phyloP scores from a whole-genome alignment of 2,113 vertebrate genomes.

The Hippocampus mohnikei region DNA sequence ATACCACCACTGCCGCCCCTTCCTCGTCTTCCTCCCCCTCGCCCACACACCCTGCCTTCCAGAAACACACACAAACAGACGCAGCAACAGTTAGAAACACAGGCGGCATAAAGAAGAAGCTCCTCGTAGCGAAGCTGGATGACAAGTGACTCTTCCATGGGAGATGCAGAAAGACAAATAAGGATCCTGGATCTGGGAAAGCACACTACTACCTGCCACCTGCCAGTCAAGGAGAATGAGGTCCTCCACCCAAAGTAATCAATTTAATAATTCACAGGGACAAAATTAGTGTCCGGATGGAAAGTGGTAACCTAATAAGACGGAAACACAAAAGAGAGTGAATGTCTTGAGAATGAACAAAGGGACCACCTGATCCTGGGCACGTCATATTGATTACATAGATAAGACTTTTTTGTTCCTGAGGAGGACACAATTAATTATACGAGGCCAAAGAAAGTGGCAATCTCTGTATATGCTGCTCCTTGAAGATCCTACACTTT shows the following conservation, averaged over 20 bases:
- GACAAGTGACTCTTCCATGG: constrained; percentile 4
- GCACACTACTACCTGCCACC: neutral
- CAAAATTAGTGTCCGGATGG: constrained; percentile 17
- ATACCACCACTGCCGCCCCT: constrained; percentile 55
- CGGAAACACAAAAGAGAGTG: constrained; percentile 15
- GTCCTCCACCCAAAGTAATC: constrained; percentile 17
- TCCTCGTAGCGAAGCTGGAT: constrained; percentile 33
- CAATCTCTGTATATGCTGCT: neutral
- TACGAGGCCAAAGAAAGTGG: constrained; percentile 20
- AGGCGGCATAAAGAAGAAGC: constrained; percentile 52
- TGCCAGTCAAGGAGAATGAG: constrained; percentile 24
- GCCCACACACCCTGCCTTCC: constrained; percentile 51
- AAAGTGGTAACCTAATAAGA: constrained; percentile 52
- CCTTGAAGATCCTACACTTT: neutral
- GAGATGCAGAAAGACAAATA: neutral
- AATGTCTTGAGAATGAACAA: constrained; percentile 40
- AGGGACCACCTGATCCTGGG: constrained; percentile 52
- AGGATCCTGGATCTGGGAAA: constrained; percentile 10
- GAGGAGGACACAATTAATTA: constrained; percentile 36
- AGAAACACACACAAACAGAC: constrained; percentile 62
- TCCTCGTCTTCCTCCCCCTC: constrained; percentile 22
- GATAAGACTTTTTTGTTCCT: constrained; percentile 20
- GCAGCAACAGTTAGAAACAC: constrained; percentile 55
- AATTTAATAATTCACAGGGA: constrained; percentile 59
- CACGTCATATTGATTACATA: constrained; percentile 51